These are phyloP conservation scores for Cacatua alba DNA, from an alignment of 2,113 vertebrate genomes.

Conservation along the genomic window DNA sequence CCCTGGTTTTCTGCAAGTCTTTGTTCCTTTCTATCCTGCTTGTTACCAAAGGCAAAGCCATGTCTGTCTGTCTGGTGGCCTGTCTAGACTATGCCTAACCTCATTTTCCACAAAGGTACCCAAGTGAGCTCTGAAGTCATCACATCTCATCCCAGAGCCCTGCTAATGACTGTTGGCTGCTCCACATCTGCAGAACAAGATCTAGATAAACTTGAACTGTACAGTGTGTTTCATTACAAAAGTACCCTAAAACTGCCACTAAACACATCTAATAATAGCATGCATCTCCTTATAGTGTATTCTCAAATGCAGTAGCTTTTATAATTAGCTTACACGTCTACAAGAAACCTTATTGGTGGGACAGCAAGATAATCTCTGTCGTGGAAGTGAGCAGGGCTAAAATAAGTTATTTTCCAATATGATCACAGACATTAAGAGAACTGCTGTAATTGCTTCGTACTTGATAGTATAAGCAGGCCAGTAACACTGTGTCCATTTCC, in stretches of 20 bases:
- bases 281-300: neutral
- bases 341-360: rapidly evolving
- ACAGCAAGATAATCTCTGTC: neutral
- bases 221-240: neutral
- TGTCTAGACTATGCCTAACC: neutral
- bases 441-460: neutral
- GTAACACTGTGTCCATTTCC: neutral
- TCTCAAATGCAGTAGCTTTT: neutral
- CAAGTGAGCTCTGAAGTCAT: neutral
- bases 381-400: neutral
- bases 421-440: neutral
- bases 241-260: neutral
- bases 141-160: neutral
- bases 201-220: neutral
- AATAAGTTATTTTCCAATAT: neutral
- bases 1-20: neutral
- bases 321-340: neutral
- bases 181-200: neutral
- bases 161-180: neutral
- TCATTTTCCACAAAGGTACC: neutral
- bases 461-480: neutral
- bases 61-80: neutral
- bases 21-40: neutral
- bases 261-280: neutral
- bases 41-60: neutral